Conservation (phyloP, 2,113 vertebrate species). For the Vulpes lagopus region DNA sequence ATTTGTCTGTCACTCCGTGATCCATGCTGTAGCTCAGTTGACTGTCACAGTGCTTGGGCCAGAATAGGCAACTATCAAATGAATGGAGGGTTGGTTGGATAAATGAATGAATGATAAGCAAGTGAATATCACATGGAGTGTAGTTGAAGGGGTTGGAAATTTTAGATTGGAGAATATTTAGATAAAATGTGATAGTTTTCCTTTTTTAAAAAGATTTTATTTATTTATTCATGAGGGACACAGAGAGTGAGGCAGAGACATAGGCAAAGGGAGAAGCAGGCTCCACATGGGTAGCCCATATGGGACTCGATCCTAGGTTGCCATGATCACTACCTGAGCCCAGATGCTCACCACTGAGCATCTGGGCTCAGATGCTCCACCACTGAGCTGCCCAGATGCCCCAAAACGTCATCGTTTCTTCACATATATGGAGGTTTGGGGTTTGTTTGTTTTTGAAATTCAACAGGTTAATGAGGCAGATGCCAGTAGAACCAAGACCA, state of each 20-base stretch:
- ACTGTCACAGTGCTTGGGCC: not conserved
- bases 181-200: not conserved
- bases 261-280: too few species aligned
- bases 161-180: not conserved
- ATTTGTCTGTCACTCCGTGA: not conserved
- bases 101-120: not conserved
- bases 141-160: not conserved
- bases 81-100: not conserved
- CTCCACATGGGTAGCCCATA: too few species aligned
- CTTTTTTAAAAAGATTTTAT: too few species aligned
- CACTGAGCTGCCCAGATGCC: too few species aligned
- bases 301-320: too few species aligned
- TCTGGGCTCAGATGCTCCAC: too few species aligned
- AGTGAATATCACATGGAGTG: not conserved
- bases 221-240: too few species aligned
- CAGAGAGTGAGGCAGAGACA: too few species aligned
- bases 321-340: too few species aligned
- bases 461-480: not conserved
- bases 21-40: not conserved
- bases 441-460: not conserved
- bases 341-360: too few species aligned
- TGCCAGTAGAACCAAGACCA: not conserved
- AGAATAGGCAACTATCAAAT: not conserved
- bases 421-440: not conserved
- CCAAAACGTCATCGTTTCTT: not conserved